Percentiles rank a stretch among this genome's conserved stretches.
These are phyloP conservation scores for Mimachlamys varia DNA, from an alignment of 2,888 invertebrate species.

Conservation along the genomic window DNA sequence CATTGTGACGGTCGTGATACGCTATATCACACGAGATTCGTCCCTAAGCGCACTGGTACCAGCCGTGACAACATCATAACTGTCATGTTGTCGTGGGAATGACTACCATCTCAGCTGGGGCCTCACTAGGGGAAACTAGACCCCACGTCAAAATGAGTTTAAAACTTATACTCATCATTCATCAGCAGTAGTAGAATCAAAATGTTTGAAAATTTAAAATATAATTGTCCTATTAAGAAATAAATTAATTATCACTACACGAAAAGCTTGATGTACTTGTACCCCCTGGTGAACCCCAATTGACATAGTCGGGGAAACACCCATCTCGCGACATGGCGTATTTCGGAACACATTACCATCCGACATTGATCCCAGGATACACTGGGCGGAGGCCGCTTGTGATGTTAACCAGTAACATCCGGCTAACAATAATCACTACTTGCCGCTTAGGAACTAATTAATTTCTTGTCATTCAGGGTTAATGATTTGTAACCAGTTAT, in stretches of 20 bases:
- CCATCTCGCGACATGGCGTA: slow-evolving; percentile 33
- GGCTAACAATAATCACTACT: slow-evolving; percentile 36
- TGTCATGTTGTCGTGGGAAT: slow-evolving; percentile 21
- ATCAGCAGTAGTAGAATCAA: not conserved
- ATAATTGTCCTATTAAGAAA: not conserved
- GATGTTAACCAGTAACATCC: slow-evolving; percentile 36
- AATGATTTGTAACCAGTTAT: slow-evolving; percentile 36
- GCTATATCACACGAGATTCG: not conserved
- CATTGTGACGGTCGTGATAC: not conserved
- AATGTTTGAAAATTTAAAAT: not conserved
- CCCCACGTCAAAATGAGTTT: not conserved
- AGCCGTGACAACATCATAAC: slow-evolving; percentile 25
- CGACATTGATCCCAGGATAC: slow-evolving; percentile 36
- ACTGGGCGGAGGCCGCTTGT: slow-evolving; percentile 29
- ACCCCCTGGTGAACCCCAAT: not conserved
- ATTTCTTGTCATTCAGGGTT: slow-evolving; percentile 36
- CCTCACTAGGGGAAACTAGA: not conserved
- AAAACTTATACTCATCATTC: not conserved
- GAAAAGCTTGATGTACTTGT: not conserved
- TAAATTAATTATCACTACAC: too few relatives aligned
- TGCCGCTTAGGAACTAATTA: slow-evolving; percentile 36
- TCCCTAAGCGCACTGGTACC: not conserved
- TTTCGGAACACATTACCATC: slow-evolving; percentile 36
- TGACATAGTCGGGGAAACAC: slow-evolving; percentile 5
- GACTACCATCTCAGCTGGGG: not conserved